Evolutionary conservation across 2,888 invertebrate genomes (phyloP).

Genomic region (Platycheirus rosarum): DNA sequence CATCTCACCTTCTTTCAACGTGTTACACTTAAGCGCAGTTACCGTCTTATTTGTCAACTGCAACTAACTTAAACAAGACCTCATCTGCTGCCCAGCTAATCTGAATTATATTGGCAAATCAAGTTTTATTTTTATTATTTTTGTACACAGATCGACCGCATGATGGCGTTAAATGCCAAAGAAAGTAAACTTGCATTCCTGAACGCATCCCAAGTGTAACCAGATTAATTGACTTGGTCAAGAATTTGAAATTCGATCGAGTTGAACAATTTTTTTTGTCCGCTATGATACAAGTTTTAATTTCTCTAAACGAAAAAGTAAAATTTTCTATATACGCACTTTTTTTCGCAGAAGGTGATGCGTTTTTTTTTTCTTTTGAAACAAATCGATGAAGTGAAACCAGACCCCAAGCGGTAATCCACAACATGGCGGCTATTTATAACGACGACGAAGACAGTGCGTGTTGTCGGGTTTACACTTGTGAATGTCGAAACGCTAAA

Average conservation of each 20-base stretch:
- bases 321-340: conserved; percentile 30
- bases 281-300: conserved; percentile 36
- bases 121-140: conserved; percentile 31
- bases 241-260: conserved; percentile 48
- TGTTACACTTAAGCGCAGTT: conserved; percentile 16
- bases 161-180: conserved; percentile 39
- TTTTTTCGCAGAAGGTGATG: not conserved
- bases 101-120: conserved; percentile 43
- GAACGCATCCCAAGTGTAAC: conserved; percentile 49
- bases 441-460: conserved; percentile 3
- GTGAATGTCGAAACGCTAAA: conserved; percentile 42
- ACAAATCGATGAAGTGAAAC: conserved; percentile 55
- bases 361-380: conserved; percentile 15
- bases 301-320: conserved; percentile 27
- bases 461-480: conserved; percentile 33
- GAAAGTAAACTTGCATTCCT: conserved; percentile 69
- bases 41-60: conserved; percentile 47
- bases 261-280: conserved; percentile 5
- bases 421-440: conserved; percentile 16
- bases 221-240: conserved; percentile 27
- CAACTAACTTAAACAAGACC: conserved; percentile 42
- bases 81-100: not conserved
- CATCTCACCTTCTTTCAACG: conserved; percentile 38
- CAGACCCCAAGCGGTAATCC: conserved; percentile 24
- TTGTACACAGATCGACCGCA: not conserved